Conservation (phyloP, 2,113 vertebrate species). For the Porphyrio hochstetteri region DNA sequence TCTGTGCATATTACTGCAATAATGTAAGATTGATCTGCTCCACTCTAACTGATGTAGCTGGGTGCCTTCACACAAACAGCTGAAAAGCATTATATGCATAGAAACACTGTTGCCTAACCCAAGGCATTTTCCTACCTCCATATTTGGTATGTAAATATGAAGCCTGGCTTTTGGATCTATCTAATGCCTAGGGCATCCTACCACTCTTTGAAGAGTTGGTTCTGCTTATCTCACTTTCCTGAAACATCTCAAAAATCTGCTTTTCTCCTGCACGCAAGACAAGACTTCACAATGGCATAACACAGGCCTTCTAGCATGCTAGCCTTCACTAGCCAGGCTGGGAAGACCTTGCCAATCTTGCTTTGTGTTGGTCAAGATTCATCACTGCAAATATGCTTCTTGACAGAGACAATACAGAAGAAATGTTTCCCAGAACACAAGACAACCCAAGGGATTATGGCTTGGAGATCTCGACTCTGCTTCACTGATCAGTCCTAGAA, state of each 20-base stretch:
- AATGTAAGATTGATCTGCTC: background rate
- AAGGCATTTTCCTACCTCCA: background rate
- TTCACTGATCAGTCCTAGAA: background rate
- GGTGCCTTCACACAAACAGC: background rate
- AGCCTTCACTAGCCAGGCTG: background rate
- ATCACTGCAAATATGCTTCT: background rate
- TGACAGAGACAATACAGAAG: background rate
- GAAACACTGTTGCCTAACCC: background rate
- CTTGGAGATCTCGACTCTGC: background rate
- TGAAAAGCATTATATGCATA: background rate
- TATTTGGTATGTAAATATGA: background rate
- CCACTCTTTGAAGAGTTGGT: background rate
- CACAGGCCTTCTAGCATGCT: background rate
- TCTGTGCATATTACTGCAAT: background rate
- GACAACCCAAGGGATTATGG: background rate
- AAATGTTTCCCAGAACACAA: background rate
- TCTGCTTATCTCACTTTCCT: background rate
- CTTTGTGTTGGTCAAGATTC: background rate
- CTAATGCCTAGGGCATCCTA: background rate
- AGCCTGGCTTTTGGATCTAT: background rate
- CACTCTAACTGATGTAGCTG: background rate
- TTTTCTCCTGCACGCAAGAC: background rate
- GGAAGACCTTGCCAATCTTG: background rate
- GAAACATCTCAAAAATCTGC: background rate
- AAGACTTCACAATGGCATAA: background rate